Base-by-base conservation (phyloP, 2,113 vertebrate species). In the Zosterops borbonicus region DNA sequence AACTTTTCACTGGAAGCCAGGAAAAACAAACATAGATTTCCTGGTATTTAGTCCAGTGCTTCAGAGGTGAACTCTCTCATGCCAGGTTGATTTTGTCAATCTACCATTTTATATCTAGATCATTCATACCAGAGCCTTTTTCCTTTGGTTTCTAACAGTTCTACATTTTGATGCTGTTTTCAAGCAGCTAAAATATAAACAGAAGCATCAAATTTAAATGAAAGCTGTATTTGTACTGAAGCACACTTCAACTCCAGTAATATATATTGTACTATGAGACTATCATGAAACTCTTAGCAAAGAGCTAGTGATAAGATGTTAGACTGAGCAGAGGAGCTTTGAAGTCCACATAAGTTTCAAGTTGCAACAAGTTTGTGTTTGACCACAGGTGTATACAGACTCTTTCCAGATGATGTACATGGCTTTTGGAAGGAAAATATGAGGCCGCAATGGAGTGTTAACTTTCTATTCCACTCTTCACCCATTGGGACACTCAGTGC, bases 21-120 rank as follows among this genome's bases (percentile, higher is more conserved):
- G 44, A 89, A 86, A 95, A 96, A 93, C 37, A 97, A 92, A 90
- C 37, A 91, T 8, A 73, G 42, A 69, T 64, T 82, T 73, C 47
- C 47, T 71, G 55, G 52, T 83, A 41, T 67, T 67, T 59, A 86
- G 52, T 75, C 16, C 68, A 78, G 37, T 42, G 46, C 11, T 93
- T 93, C 89, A 53, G 42, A 93, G 47, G 28, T 22, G 25, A 52
- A 19, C 20, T 87, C 59, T 92, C 31, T 79, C 49, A 46, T 80
- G 20, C n/a, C 12, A 35, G 31, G 20, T 12, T 92, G 39, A 56
- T 64, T 46, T 39, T 77, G n/a, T n/a, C 59, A 49, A 5, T 56
- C 58, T 70, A 47, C 29, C 5, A 5, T 87, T 95, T 93, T 89
- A 39, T 84, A 41, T 55, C 47, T 93, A 74, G 29, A 18, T 68